These are phyloP conservation scores for Collichthys lucidus DNA, from an alignment of 2,113 vertebrate species.

Conservation along the genomic window DNA sequence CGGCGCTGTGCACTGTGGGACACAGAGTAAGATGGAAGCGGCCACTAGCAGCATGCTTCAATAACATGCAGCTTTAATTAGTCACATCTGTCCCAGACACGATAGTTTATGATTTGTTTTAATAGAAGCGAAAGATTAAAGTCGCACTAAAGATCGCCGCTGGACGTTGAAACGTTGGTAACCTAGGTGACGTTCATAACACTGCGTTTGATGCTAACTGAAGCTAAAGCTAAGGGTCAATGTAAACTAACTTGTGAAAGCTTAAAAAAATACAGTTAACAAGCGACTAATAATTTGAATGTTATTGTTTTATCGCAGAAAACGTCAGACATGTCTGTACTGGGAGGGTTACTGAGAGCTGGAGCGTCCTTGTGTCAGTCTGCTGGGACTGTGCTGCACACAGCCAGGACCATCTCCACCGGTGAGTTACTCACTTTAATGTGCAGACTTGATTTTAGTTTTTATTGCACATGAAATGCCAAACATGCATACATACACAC, in stretches of 20 bases:
- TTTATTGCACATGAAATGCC: too few relatives aligned
- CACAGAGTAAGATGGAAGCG: conserved; percentile 68
- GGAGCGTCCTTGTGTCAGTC: conserved; percentile 69
- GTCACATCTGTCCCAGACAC: accelerated
- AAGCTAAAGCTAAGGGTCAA: conserved; percentile 64
- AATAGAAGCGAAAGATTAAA: neutral
- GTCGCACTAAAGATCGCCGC: neutral
- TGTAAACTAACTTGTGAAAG: neutral
- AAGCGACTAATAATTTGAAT: neutral
- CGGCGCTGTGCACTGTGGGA: conserved; percentile 75
- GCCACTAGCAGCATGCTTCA: conserved; percentile 22
- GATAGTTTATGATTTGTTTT: neutral
- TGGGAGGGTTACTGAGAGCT: conserved; percentile 68
- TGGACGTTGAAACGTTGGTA: neutral
- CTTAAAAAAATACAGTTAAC: neutral
- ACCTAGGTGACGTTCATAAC: conserved; percentile 38
- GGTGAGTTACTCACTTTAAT: conserved; percentile 42
- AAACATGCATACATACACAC: too few relatives aligned
- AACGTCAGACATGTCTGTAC: conserved; percentile 64
- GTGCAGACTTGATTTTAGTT: neutral
- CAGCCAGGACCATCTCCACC: conserved; percentile 67
- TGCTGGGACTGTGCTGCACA: conserved; percentile 57
- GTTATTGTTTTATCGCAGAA: neutral
- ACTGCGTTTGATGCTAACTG: conserved; percentile 6
- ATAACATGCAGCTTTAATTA: conserved; percentile 24